Evolutionary conservation across 2,797 vertebrate species (phyloP).

Genomic region (Coendou prehensilis): DNA sequence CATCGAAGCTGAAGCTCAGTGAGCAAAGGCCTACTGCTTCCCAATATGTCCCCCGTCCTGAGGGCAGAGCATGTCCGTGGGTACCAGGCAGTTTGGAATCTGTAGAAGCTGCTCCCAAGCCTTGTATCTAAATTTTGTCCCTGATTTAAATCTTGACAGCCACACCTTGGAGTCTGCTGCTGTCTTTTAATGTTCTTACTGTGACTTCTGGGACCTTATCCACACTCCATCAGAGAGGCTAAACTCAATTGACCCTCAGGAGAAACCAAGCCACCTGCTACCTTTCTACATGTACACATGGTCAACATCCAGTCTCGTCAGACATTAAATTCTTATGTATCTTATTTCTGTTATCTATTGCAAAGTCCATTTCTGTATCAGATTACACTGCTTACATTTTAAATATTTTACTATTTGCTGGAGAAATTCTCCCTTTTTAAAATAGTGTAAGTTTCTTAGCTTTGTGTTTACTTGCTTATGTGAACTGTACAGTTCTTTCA

Average conservation of each 20-base stretch:
- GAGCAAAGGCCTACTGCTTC: not conserved
- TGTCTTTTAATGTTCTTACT: conserved; percentile 33
- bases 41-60: not conserved
- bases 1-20: not conserved
- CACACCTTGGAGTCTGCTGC: not conserved
- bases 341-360: conserved; percentile 36
- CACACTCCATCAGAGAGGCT: not conserved
- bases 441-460: conserved; percentile 33
- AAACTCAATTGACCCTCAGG: not conserved
- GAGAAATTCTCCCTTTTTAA: conserved; percentile 1
- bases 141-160: conserved; percentile 29
- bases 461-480: conserved; percentile 53
- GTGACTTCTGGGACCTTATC: conserved; percentile 11
- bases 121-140: not conserved
- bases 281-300: conserved; percentile 14
- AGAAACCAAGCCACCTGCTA: not conserved
- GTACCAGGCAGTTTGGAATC: not conserved
- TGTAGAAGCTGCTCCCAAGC: not conserved
- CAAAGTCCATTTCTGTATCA: conserved; percentile 45
- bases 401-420: not conserved
- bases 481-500: conserved; percentile 28
- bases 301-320: too few species aligned
- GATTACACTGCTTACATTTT: not conserved
- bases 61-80: not conserved
- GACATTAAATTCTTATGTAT: not conserved